These are phyloP conservation scores for Chloebia gouldiae DNA, from an alignment of 2,113 vertebrate genomes.

Conservation along the genomic window DNA sequence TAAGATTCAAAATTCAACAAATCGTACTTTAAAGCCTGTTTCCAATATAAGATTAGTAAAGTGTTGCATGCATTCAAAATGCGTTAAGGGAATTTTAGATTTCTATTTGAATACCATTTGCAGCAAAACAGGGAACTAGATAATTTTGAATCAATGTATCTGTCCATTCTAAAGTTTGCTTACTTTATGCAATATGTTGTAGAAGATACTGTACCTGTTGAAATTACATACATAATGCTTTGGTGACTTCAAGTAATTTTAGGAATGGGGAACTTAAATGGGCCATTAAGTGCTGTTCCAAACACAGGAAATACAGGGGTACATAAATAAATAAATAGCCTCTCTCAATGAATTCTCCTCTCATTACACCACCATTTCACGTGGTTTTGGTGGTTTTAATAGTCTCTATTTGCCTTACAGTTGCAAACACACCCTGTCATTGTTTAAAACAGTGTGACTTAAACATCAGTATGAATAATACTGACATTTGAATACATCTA, in stretches of 20 bases:
- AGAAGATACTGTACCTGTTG: neutral
- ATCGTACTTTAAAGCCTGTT: neutral
- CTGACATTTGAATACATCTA: neutral
- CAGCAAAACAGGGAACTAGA: neutral
- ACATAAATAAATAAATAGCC: neutral
- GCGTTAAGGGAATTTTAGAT: neutral
- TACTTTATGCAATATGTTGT: neutral
- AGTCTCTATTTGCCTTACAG: neutral
- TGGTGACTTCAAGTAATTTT: neutral
- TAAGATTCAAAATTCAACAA: neutral
- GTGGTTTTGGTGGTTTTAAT: neutral
- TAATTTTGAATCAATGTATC: neutral
- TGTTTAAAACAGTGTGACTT: neutral
- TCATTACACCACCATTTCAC: neutral
- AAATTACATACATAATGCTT: neutral
- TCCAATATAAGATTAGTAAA: neutral
- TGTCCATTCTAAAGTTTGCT: neutral
- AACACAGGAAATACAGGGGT: neutral
- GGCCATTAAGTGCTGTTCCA: neutral
- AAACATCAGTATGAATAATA: neutral
- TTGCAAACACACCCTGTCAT: neutral
- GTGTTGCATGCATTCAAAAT: neutral
- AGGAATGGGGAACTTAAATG: neutral
- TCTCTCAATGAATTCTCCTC: neutral
- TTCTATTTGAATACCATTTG: neutral